A percentile compares a stretch with the other conserved stretches of the same genome.
Conservation (phyloP, 2,888 invertebrate species). For the Pachliopta kotzebuea region DNA sequence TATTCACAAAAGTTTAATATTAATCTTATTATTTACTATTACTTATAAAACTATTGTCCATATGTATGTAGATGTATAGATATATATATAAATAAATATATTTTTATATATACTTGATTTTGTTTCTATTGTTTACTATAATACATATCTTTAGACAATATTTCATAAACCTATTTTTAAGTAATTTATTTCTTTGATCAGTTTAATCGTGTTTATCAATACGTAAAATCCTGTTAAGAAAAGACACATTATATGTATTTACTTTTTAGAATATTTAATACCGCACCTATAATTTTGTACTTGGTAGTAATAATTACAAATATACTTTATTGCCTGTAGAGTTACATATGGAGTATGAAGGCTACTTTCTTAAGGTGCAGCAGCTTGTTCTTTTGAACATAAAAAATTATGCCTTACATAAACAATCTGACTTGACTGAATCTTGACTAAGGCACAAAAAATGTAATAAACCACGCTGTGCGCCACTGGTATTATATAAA, state of each 20-base stretch:
- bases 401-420: constrained; percentile 6
- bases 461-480: constrained; percentile 16
- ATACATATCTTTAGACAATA: too few species aligned
- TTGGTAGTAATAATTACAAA: background rate
- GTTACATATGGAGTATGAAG: constrained; percentile 3
- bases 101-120: too few species aligned
- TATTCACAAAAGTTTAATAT: too few species aligned
- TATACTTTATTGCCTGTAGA: background rate
- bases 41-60: too few species aligned
- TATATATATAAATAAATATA: too few species aligned
- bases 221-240: too few species aligned
- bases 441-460: constrained; percentile 21
- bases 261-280: background rate
- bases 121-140: too few species aligned
- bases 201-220: too few species aligned
- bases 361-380: constrained; percentile 27
- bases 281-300: background rate
- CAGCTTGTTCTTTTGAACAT: constrained; percentile 1
- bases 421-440: constrained; percentile 16
- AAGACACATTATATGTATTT: background rate
- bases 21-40: too few species aligned
- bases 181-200: too few species aligned
- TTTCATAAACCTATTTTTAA: too few species aligned
- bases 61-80: too few species aligned
- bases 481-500: constrained; percentile 18